Base-by-base conservation (phyloP, 2,113 vertebrate species). In the Bostrychus sinensis region DNA sequence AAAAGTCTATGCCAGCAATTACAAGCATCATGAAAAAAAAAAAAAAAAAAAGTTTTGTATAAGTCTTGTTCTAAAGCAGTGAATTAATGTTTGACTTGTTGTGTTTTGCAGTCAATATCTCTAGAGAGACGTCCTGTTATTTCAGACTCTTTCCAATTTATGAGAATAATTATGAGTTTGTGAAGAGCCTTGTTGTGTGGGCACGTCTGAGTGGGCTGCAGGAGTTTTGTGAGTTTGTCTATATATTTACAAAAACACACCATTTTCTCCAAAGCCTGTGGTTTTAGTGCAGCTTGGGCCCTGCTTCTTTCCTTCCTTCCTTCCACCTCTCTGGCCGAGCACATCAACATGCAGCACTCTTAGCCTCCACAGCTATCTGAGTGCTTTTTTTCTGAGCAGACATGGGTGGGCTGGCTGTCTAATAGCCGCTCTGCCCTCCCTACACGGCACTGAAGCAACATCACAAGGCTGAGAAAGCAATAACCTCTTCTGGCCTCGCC, bases 381-480 rank as follows among this genome's bases (percentile, higher is more conserved):
- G 70, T 54, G 64, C 38, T 34, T 77, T 61, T 34, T 51, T 28
- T 20, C 65, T 63, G 22, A 61, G 56, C 70, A 71, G 66, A 72
- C 64, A 66, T 78, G 46, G 67, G 57, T 72, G 63, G 34, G 51
- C 66, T 56, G 53, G 50, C 57, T 17, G 57, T 66, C 58, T 70
- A 66, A 82, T 63, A 57, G 70, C 48, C 36, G 30, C 62, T 65
- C 45, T 63, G 39, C 65, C 63, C 64, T 77, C 62, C 58, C 56
- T 63, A 46, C 60, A 62, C 19, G 36, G 37, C 56, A 62, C 48
- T 66, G 63, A 59, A 65, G 69, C 20, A 56, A 75, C 70, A 79
- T 83, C 70, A 58, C 51, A 72, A 41, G 30, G 43, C 48, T 66
- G 39, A 50, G 65, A 69, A 75, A 74, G 80, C 62, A 77, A 75